Evolutionary conservation across 2,888 invertebrate genomes (phyloP).

Genomic region (Dorcus hopei): DNA sequence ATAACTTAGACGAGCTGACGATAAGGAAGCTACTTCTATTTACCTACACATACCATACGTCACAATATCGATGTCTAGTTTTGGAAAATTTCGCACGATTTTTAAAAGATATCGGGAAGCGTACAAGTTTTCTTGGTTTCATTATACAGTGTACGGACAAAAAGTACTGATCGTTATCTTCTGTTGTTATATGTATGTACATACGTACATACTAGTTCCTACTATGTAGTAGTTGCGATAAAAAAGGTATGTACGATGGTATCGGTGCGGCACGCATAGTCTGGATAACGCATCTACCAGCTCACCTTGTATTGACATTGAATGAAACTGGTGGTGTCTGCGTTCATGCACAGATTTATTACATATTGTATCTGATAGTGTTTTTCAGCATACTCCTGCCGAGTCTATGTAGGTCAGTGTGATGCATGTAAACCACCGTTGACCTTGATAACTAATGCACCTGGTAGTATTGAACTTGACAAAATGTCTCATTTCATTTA

Average conservation of each 20-base stretch:
- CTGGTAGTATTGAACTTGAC: constrained; percentile 31
- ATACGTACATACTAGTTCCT: not conserved
- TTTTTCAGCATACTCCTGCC: constrained; percentile 37
- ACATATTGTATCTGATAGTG: constrained; percentile 41
- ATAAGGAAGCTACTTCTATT: no score
- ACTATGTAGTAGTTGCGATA: not conserved
- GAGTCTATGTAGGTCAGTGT: constrained; percentile 45
- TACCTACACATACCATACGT: no score
- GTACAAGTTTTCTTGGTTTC: no score
- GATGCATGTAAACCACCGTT: constrained; percentile 37
- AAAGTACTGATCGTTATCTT: no score
- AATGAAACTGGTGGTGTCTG: constrained; percentile 41
- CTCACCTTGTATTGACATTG: constrained; percentile 48
- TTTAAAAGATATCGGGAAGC: no score
- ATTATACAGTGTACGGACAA: no score
- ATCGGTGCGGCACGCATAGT: not conserved
- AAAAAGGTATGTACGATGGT: not conserved
- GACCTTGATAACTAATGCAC: constrained; percentile 39
- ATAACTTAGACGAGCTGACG: no score
- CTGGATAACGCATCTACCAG: constrained; percentile 33
- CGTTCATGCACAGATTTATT: constrained; percentile 39
- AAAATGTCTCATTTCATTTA: not conserved
- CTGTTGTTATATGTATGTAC: not conserved
- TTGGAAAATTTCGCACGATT: no score
- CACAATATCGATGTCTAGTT: no score